phyloP scores from a whole-genome alignment of 2,113 vertebrate species.

The Dicentrarchus labrax region DNA sequence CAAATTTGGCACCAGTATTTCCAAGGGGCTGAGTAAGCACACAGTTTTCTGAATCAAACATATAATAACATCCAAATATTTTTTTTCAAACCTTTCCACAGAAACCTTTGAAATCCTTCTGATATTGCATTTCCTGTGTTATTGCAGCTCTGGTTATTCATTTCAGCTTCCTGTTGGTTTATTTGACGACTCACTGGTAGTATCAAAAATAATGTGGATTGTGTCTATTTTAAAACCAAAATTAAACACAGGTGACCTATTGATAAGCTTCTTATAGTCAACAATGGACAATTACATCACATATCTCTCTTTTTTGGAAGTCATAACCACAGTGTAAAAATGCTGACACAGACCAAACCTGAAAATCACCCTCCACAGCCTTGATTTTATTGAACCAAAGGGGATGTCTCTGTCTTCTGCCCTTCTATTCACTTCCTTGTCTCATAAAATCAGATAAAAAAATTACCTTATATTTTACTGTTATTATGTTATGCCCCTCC shows the following conservation, averaged over 20 bases:
- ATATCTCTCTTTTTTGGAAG: neutral
- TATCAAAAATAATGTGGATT: neutral
- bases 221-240: constrained; percentile 1
- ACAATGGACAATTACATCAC: neutral
- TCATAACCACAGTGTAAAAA: neutral
- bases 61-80: neutral
- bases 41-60: constrained; percentile 1
- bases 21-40: neutral
- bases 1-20: neutral
- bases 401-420: neutral
- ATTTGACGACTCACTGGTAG: neutral
- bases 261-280: neutral
- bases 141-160: neutral
- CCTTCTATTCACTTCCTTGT: constrained; percentile 5
- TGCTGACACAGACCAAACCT: constrained; percentile 15
- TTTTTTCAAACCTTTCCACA: neutral
- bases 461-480: neutral
- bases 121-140: neutral
- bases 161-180: neutral
- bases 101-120: neutral
- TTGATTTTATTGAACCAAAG: constrained; percentile 18
- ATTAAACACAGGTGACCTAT: neutral
- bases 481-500: constrained; percentile 5
- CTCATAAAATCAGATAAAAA: constrained; percentile 14
- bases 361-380: neutral